Percentiles rank a stretch among this genome's conserved stretches.
Conservation (phyloP, 2,888 invertebrate genomes). For the Argyresthia albistria region DNA sequence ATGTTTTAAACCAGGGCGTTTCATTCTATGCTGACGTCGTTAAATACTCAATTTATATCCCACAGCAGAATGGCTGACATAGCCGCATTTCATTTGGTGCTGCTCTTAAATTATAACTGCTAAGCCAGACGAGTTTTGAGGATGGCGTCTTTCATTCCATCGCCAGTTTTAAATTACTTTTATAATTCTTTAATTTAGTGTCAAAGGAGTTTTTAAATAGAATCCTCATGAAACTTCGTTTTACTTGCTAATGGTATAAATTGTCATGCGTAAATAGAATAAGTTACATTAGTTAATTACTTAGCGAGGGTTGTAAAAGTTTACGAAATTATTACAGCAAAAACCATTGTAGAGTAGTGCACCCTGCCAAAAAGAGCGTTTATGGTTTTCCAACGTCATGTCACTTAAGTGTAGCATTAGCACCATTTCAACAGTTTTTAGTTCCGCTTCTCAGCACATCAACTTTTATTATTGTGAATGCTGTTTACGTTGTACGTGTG, state of each 20-base stretch:
- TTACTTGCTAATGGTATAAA: not conserved
- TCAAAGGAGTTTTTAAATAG: conserved; percentile 1
- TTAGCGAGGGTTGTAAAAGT: not conserved
- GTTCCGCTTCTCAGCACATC: not conserved
- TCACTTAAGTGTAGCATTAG: not conserved
- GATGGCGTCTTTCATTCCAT: conserved; percentile 1
- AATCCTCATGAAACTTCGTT: not conserved
- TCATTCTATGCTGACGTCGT: conserved; percentile 6
- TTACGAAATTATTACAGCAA: not conserved
- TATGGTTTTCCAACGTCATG: too few relatives aligned
- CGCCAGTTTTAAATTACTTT: conserved; percentile 3
- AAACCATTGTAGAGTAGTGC: too few relatives aligned
- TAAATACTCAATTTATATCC: conserved; percentile 13
- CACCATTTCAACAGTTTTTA: not conserved
- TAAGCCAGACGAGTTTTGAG: conserved; percentile 1
- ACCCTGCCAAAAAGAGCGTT: too few relatives aligned
- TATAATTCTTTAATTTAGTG: conserved; percentile 3
- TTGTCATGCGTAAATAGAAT: not conserved
- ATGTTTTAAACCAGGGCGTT: conserved; percentile 10
- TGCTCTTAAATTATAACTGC: conserved; percentile 4
- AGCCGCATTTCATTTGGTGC: conserved; percentile 8
- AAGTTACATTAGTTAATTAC: too few relatives aligned
- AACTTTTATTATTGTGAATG: not conserved
- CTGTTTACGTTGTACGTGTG: conserved; percentile 2
- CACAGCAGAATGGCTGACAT: conserved; percentile 12